Conservation (phyloP, 2,888 invertebrate species). For the Masnerella sp. region DNA sequence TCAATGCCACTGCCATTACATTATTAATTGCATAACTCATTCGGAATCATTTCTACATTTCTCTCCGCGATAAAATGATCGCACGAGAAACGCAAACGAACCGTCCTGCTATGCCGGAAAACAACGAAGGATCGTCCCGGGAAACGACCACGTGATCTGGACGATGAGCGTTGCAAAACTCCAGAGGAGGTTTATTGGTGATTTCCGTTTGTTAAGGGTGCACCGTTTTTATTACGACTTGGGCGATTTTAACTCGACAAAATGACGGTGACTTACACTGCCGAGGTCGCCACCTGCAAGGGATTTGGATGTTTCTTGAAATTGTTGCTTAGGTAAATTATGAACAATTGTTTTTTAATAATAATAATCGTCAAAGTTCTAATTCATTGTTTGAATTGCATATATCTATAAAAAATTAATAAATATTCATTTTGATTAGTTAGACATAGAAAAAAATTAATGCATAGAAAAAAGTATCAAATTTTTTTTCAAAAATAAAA, state of each 20-base stretch:
- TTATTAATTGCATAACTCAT: constrained; percentile 14
- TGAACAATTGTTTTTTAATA: constrained; percentile 55
- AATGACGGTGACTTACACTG: constrained; percentile 93
- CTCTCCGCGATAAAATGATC: constrained; percentile 14
- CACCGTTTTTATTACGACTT: constrained; percentile 1
- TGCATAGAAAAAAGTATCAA: too few species aligned
- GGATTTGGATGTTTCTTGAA: constrained; percentile 93
- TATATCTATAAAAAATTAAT: neutral
- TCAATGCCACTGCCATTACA: constrained; percentile 9
- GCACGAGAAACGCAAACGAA: neutral
- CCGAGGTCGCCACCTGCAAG: constrained; percentile 90
- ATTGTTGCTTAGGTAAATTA: constrained; percentile 89
- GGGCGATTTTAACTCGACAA: constrained; percentile 49
- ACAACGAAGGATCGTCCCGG: constrained; percentile 8
- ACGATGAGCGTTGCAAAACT: constrained; percentile 17
- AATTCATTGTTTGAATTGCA: neutral
- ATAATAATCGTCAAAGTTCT: too few species aligned
- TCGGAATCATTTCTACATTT: constrained; percentile 26
- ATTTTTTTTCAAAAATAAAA: too few species aligned
- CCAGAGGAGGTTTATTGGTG: constrained; percentile 6
- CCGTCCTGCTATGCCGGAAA: constrained; percentile 1
- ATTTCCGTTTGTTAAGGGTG: constrained; percentile 4
- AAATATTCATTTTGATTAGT: too few species aligned
- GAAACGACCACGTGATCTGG: constrained; percentile 4
- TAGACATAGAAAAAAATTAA: too few species aligned